Evolutionary conservation across 2,888 invertebrate genomes (phyloP), one percentile per base, ranked within the genome.

Genomic region (Agrilus mali): DNA sequence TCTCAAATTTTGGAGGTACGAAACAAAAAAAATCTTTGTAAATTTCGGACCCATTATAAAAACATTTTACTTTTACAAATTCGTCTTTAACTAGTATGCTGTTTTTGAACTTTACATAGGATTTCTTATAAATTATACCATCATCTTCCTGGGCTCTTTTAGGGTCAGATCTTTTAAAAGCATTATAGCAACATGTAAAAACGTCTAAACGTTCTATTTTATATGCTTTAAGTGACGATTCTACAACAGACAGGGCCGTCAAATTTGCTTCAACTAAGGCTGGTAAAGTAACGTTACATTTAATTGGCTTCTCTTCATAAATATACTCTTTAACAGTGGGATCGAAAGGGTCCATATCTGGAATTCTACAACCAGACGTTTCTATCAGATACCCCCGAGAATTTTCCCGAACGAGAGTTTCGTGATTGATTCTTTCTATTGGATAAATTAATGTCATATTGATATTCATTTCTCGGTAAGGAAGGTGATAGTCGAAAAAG

Each of bases 21-120:
- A 82, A 82, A 20, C 76, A 64, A 59, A 81, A 81, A 55, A 75
- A 83, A 55, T 86, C 83, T 52, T 73, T 73, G 57, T 84, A 82
- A 38, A 83, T 65, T 40, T 64, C 64, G 22, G 60, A 58, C 2
- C 66, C 66, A 43, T 68, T 55, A 46, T 67, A 66, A 13, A 60
- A 65, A 60, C 88, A 88, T 16, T 68, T 68, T 3, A 86, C 77
- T 62, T 71, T 73, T 8, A 86, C 71, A 58, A 82, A 87, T 63
- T 88, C 86, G 45, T 74, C 68, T 5, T 59, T 54, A 27, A 75
- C 65, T 54, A 66, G 60, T 47, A 69, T 65, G 14, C 63, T 60
- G 34, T 63, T 60, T 12, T 63, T 55, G 52, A 81, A 77, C 37
- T 61, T 53, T 17, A 66, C 58, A 55, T 81, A 81, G 7, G 58